phyloP scores from a whole-genome alignment of 2,113 vertebrate genomes.

The Pangasianodon gigas region DNA sequence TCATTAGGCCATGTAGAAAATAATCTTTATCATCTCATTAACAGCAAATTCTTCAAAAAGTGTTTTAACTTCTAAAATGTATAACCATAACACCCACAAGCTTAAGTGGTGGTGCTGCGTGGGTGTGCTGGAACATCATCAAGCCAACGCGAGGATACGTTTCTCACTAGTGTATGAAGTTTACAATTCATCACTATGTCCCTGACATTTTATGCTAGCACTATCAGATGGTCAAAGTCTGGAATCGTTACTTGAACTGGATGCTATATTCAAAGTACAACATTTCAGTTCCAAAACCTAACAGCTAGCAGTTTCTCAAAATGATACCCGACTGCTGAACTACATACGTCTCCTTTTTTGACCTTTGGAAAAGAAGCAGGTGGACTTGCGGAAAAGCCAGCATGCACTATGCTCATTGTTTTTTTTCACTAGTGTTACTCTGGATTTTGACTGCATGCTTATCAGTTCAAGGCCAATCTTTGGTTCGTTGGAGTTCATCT shows the following conservation, averaged over 20 bases:
- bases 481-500: constrained; percentile 84
- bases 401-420: constrained; percentile 65
- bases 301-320: constrained; percentile 55
- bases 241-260: constrained; percentile 57
- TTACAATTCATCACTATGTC: constrained; percentile 75
- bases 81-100: constrained; percentile 79
- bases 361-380: constrained; percentile 77
- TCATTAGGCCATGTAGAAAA: constrained; percentile 99
- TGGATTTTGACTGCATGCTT: constrained; percentile 68
- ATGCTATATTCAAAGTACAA: constrained; percentile 58
- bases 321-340: constrained; percentile 68
- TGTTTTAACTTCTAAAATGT: constrained; percentile 90
- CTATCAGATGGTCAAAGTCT: constrained; percentile 70
- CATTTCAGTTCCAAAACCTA: constrained; percentile 50
- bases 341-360: constrained; percentile 82
- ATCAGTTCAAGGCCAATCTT: constrained; percentile 90
- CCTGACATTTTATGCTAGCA: constrained; percentile 89
- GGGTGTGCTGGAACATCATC: constrained; percentile 86
- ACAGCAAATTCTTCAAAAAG: constrained; percentile 99
- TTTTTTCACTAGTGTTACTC: constrained; percentile 73
- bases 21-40: constrained; percentile 89
- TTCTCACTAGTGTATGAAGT: constrained; percentile 80
- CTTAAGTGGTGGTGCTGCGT: constrained; percentile 82
- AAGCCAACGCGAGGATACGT: constrained; percentile 78
- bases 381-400: constrained; percentile 54